Base-by-base conservation (phyloP, 1,140 invertebrate genomes). In the Teleopsis dalmanni region DNA sequence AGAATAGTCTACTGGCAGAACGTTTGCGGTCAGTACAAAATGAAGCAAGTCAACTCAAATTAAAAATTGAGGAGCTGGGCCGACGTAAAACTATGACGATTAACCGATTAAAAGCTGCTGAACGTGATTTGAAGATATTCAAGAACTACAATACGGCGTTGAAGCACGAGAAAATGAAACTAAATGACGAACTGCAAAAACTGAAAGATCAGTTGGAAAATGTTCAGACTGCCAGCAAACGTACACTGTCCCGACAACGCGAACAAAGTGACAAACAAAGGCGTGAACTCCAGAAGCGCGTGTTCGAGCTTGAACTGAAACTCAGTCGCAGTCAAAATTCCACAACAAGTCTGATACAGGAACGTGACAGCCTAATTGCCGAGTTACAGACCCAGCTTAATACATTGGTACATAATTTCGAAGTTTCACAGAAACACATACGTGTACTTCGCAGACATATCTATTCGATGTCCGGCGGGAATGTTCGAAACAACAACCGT, bases 381-480 rank as follows among this genome's bases (percentile, higher is more conserved):
- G 65, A 68, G 47, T 48, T 68, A 13, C 65, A 68, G 40, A 56
- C 58, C 1, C 65, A 68, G 22, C 51, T 68, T 8, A 65, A 67
- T 21, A 68, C 60, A 5, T 34, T 68, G 27, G 65, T 68, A 9
- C 64, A 68, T 43, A 67, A 68, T 19, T 68, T 68, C 18, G 65
- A 68, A 49, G 59, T 68, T 2, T 67, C 65, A 1, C 65, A 67
- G 52, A 68, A 68, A 27, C 65, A 68, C 41, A 68, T 68, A 27
- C 55, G 65, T 2, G 58, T 68, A 0, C 55, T 68, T 1, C 53
- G 65, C 1, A 52, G 58, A 4, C 65, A 67, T 34, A 67, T 67
- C 23, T 67, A 67, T 23, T 57, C 59, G 23, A 67, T 67, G 64
- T 41, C 43, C 11, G 49, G 49, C 13, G 37, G 35, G 11, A 51